phyloP scores from a whole-genome alignment of 92 coral and sea anemone species.

The Phenganax subtilis region DNA sequence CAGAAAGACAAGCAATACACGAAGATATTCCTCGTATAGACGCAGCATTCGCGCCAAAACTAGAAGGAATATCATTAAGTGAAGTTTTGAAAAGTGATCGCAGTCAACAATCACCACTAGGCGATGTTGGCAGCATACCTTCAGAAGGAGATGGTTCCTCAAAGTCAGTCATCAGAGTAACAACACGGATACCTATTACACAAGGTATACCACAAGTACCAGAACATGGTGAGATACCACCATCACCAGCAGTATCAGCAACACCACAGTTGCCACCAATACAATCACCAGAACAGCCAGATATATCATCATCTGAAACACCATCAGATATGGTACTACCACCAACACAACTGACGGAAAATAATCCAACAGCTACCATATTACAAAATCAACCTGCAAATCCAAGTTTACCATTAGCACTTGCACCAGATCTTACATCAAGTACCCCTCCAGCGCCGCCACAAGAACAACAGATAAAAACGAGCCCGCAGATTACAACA shows the following conservation, averaged over 20 bases:
- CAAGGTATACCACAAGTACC: conserved; percentile 25
- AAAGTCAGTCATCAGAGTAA: conserved; percentile 9
- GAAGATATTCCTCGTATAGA: background rate
- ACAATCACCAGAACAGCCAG: conserved; percentile 44
- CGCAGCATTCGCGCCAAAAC: conserved; percentile 39
- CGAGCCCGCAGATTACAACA: background rate
- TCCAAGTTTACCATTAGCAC: background rate
- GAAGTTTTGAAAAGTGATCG: conserved; percentile 58
- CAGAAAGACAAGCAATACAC: background rate
- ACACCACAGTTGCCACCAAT: conserved; percentile 5
- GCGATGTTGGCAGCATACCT: conserved; percentile 23
- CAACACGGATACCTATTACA: conserved; percentile 8
- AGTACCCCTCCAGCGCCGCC: background rate
- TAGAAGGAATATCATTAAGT: conserved; percentile 63
- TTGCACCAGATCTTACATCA: background rate
- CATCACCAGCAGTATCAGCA: conserved; percentile 4
- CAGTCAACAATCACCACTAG: conserved; percentile 61
- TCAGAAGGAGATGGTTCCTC: conserved; percentile 32
- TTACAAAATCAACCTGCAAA: background rate
- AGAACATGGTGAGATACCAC: conserved; percentile 22
- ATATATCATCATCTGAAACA: conserved; percentile 45
- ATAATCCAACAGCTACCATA: background rate
- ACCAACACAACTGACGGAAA: background rate
- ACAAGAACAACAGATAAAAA: background rate
- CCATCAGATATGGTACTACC: background rate